Evolutionary conservation across 2,797 vertebrate genomes (phyloP).

Genomic region (Acomys russatus): DNA sequence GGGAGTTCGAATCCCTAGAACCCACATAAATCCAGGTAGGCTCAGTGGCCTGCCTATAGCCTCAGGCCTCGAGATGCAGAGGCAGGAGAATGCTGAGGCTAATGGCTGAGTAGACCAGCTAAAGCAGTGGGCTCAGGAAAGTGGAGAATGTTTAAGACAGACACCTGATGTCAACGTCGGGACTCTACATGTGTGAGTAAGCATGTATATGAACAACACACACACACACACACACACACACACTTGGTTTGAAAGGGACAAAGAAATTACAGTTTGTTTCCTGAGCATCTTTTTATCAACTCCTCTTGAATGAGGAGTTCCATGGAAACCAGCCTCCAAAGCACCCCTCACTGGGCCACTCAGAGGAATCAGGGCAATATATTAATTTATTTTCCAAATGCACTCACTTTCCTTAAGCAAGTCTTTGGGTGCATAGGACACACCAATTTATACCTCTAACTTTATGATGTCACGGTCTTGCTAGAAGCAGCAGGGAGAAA

Average conservation of each 20-base stretch:
- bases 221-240: not conserved
- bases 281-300: not conserved
- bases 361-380: not conserved
- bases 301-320: not conserved
- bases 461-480: not conserved
- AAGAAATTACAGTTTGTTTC: not conserved
- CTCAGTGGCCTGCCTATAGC: not conserved
- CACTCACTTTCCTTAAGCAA: slow-evolving; percentile 36
- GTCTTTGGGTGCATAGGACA: not conserved
- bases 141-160: not conserved
- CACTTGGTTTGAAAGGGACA: not conserved
- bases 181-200: not conserved
- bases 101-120: not conserved
- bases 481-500: not conserved
- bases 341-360: not conserved
- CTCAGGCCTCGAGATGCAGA: not conserved
- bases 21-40: not conserved
- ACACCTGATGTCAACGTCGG: not conserved
- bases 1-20: not conserved
- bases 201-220: not conserved
- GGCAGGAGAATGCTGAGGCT: no score
- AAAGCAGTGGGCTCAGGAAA: not conserved
- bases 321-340: slow-evolving; percentile 18
- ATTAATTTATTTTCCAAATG: slow-evolving; percentile 31
- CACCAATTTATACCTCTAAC: not conserved